Conservation (phyloP, 2,797 vertebrate genomes). For the Graptemys geographica region DNA sequence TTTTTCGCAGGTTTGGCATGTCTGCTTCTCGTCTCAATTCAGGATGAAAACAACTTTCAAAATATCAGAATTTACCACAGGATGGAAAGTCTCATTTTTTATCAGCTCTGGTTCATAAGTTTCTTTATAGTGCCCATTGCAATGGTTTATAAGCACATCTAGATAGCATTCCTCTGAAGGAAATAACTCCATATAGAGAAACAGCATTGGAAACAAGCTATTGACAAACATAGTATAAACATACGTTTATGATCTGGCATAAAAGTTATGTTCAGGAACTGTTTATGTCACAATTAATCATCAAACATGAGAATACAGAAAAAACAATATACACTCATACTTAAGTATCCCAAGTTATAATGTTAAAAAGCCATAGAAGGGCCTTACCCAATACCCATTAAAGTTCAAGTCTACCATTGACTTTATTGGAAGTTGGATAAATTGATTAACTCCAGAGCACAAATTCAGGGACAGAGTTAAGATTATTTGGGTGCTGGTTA, state of each 20-base stretch:
- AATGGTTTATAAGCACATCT: too few relatives aligned
- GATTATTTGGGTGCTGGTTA: not conserved
- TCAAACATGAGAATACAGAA: not conserved
- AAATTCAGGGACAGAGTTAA: not conserved
- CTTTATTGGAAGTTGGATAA: not conserved
- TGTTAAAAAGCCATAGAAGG: not conserved
- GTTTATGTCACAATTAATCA: not conserved
- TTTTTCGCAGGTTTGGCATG: too few relatives aligned
- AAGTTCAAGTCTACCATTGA: not conserved
- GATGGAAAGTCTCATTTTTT: accelerated
- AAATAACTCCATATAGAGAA: not conserved
- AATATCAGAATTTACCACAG: not conserved
- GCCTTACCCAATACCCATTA: not conserved
- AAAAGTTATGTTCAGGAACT: not conserved
- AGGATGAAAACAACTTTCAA: not conserved
- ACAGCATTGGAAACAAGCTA: not conserved
- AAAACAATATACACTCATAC: not conserved
- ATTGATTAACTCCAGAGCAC: not conserved
- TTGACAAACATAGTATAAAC: not conserved
- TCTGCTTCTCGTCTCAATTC: not conserved
- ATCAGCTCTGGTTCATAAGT: not conserved
- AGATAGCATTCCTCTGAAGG: not conserved
- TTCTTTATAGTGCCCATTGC: too few relatives aligned
- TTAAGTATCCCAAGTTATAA: not conserved
- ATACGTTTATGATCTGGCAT: too few relatives aligned